Conservation (phyloP, 2,113 vertebrate species). For the Tinamus guttatus region DNA sequence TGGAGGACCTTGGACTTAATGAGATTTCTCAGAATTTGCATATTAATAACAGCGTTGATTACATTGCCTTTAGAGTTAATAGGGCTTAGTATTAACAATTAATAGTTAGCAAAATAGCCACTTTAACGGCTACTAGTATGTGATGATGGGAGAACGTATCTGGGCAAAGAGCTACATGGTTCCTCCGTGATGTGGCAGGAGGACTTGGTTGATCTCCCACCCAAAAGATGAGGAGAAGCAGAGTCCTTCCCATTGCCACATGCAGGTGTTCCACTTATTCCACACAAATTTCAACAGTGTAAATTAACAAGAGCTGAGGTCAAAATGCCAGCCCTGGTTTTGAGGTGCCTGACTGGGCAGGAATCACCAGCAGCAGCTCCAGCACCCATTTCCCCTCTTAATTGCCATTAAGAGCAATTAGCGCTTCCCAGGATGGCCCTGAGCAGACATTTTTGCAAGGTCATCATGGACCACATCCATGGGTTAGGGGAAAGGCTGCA, state of each 20-base stretch:
- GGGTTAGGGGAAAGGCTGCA: not conserved
- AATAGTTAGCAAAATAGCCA: not conserved
- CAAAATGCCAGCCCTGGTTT: too few relatives aligned
- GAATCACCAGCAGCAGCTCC: too few relatives aligned
- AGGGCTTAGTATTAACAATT: not conserved
- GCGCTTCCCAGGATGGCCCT: not conserved
- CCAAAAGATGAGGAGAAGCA: not conserved
- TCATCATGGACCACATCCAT: not conserved
- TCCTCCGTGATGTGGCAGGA: fast-evolving
- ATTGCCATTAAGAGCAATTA: constrained; percentile 23
- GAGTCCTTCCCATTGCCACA: not conserved
- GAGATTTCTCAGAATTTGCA: constrained; percentile 37
- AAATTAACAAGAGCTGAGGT: not conserved
- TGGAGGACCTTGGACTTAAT: not conserved
- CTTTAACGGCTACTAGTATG: not conserved
- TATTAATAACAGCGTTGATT: constrained; percentile 9
- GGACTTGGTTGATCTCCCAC: not conserved
- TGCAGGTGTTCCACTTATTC: not conserved
- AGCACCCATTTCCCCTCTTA: not conserved
- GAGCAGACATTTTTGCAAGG: not conserved
- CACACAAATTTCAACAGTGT: not conserved
- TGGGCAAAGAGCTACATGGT: not conserved
- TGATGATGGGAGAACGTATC: not conserved
- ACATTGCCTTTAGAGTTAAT: not conserved
- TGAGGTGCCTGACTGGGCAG: not conserved